These are phyloP conservation scores for Meiosimyza decipiens DNA, from an alignment of 2,888 invertebrate genomes.

Conservation along the genomic window DNA sequence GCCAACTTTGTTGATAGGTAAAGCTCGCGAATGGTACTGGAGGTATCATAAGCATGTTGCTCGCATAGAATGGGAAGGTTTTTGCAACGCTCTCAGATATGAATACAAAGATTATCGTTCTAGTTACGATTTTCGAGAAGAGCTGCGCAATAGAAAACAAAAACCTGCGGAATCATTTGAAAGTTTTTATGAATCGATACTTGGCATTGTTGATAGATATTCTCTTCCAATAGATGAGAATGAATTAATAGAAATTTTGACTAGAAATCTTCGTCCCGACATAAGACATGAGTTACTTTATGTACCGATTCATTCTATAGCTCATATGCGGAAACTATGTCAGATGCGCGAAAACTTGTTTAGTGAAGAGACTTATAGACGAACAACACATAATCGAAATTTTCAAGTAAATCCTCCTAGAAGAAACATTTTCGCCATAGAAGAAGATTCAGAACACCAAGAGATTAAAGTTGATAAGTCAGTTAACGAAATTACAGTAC, in stretches of 20 bases:
- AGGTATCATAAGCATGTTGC: slow-evolving; percentile 24
- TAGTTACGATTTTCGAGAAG: slow-evolving; percentile 11
- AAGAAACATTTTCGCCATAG: not conserved
- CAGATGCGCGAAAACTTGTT: slow-evolving; percentile 4
- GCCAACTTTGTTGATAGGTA: slow-evolving; percentile 32
- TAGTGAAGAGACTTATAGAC: not conserved
- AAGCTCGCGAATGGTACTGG: slow-evolving; percentile 38
- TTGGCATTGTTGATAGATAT: slow-evolving; percentile 15
- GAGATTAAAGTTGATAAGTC: not conserved
- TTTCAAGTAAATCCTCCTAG: not conserved
- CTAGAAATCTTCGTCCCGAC: slow-evolving; percentile 29
- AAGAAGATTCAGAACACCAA: not conserved
- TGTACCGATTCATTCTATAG: slow-evolving; percentile 21
- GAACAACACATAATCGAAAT: too few species aligned
- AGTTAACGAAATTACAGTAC: not conserved
- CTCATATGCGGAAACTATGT: slow-evolving; percentile 16
- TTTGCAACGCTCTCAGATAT: slow-evolving; percentile 29
- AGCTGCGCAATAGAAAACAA: slow-evolving; percentile 29
- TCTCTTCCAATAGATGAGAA: slow-evolving; percentile 1
- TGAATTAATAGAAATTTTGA: slow-evolving; percentile 26
- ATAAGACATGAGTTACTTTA: slow-evolving; percentile 32
- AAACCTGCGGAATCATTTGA: slow-evolving; percentile 11
- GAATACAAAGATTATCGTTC: slow-evolving; percentile 32
- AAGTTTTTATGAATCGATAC: slow-evolving; percentile 19
- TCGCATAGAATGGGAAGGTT: slow-evolving; percentile 27